Percentiles rank a stretch among this genome's conserved stretches.
phyloP scores from a whole-genome alignment of 1,140 invertebrate species.

The Aphelinus atriplicis region DNA sequence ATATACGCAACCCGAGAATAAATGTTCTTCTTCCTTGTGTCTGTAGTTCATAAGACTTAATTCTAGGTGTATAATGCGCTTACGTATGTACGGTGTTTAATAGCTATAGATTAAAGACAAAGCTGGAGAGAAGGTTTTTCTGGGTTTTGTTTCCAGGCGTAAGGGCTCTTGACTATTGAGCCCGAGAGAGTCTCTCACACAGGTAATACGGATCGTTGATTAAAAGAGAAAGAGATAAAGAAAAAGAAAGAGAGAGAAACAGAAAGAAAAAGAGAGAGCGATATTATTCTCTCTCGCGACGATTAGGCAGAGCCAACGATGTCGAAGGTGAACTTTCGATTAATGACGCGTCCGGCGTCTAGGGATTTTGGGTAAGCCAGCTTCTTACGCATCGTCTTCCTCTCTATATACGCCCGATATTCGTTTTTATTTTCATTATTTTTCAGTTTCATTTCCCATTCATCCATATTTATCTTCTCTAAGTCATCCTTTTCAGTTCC shows the following conservation, averaged over 20 bases:
- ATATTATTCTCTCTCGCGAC: not conserved
- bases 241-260: no score
- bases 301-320: not conserved
- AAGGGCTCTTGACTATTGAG: conserved; percentile 10
- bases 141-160: conserved; percentile 34
- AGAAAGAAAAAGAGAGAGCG: no score
- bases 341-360: not conserved
- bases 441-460: no score
- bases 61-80: not conserved
- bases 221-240: no score
- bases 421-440: no score
- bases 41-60: no score
- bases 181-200: conserved; percentile 16
- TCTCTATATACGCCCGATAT: not conserved
- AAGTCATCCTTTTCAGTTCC: no score
- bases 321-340: not conserved
- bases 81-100: not conserved
- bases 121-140: conserved; percentile 35
- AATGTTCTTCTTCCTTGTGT: no score
- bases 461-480: no score
- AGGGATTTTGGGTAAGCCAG: conserved; percentile 23
- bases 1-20: no score
- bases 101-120: conserved; percentile 19
- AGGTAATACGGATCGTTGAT: conserved; percentile 2
- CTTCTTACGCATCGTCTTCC: conserved; percentile 13